Base-by-base conservation (phyloP, 2,888 invertebrate species). In the Agrochola circellaris region DNA sequence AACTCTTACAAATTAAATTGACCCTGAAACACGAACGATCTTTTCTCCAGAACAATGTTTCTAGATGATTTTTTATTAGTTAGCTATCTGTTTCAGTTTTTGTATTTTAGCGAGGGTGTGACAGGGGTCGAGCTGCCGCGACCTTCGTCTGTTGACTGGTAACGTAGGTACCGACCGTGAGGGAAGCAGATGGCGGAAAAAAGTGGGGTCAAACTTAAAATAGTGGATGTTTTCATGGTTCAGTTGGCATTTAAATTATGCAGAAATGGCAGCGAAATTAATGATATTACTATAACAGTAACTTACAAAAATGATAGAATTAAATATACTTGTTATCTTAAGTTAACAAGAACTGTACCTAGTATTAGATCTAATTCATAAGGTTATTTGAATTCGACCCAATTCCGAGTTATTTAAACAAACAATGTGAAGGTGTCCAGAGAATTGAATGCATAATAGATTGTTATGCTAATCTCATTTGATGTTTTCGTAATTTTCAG, bases 61-160 rank as follows among this genome's bases (percentile, higher is more conserved):
- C 38, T 5, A 69, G 5, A 34, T 26, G 5, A 8, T 20, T 66
- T 42, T 42, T 58, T 69, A 69, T 42, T 26, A 58, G 15, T 58
- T n/a, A 26, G 69, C 2, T 26, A 42, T 54, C 34, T n/a, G 11
- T n/a, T 34, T 38, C 7, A 68, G 30, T 42, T 23, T 61, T 45
- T 61, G 1, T 45, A 45, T 30, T 23, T 8, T n/a, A 17, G n/a
- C 34, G n/a, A 91, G 91, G 56, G 78, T 45, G 23, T 62, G 62
- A 64, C 71, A 71, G 13, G 71, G 30, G 30, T 62, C 34, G 34
- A 17, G 17, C 17, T 2, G 17, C 4, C 11, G n/a, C 1, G n/a
- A 48, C n/a, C 64, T 64, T 71, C n/a, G 17, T n/a, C 45, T 8
- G 45, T 64, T 71, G 17, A 30, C 26, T 60, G 42, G 26, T 42